Base-by-base conservation (phyloP, 2,888 invertebrate species). In the Icerya purchasi region DNA sequence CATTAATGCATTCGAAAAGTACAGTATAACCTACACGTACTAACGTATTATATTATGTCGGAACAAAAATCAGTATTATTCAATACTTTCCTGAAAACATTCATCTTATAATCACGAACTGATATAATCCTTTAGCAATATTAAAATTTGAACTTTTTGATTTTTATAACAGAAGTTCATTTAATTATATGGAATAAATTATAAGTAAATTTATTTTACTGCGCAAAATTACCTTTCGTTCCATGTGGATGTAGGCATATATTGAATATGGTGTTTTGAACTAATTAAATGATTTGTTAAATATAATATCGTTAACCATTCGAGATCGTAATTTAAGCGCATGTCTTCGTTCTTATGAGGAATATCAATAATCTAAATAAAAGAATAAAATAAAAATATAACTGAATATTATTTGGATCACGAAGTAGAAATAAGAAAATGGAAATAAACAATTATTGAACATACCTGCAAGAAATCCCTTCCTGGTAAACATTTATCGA, bases 401-500 rank as follows among this genome's bases (percentile, higher is more conserved):
- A n/a, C n/a, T n/a, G n/a, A n/a, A n/a, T n/a, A n/a, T n/a, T n/a
- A n/a, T 3, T 50, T 3, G 8, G 57, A 21, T n/a, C n/a, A 56
- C 3, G n/a, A 49, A 50, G 20, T 50, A 50, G 56, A 54, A 54
- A 14, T n/a, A n/a, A n/a, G n/a, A n/a, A n/a, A n/a, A 21, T 20
- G n/a, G 5, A 20, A n/a, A 10, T 53, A 10, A 20, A 53, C 5
- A 8, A 14, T 36, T 8, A 36, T 8, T 36, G 14, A 5, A 36
- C 36, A 61, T 61, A 96, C 79, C 77, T 97, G 94, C 51, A 97
- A 74, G 74, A 92, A 97, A 63, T 84, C 80, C 63, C 92, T 75
- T 66, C 79, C 80, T 0, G 94, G 94, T 57, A 97, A 75, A 72
- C 96, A 96, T 75, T 98, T 98, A 70, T 97, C 96, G n/a, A 97